Evolutionary conservation across 1,140 invertebrate species (phyloP).

Genomic region (Drosophila grimshawi): DNA sequence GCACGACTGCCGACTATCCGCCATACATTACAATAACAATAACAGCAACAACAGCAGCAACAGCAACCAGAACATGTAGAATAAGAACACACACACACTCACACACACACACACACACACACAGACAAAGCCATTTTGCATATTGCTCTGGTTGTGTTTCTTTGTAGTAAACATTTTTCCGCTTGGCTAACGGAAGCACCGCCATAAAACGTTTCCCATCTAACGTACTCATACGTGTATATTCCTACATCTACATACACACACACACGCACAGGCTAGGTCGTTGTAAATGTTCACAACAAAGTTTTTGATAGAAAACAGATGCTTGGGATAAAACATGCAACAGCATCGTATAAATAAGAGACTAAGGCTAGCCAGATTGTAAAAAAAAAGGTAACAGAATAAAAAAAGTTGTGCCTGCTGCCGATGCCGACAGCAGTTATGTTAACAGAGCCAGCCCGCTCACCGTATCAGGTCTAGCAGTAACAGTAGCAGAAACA

Average conservation of each 20-base stretch:
- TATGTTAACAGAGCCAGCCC: slow-evolving; percentile 1
- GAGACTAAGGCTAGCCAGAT: slow-evolving; percentile 75
- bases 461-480: background rate
- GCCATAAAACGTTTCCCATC: slow-evolving; percentile 68
- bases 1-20: slow-evolving; percentile 54
- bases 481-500: slow-evolving; percentile 6
- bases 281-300: slow-evolving; percentile 51
- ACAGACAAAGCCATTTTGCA: slow-evolving; percentile 61
- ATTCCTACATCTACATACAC: slow-evolving; percentile 21
- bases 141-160: slow-evolving; percentile 38
- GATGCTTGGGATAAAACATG: slow-evolving; percentile 68
- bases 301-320: slow-evolving; percentile 69
- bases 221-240: slow-evolving; percentile 45
- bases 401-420: slow-evolving; percentile 4
- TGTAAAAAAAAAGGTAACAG: slow-evolving; percentile 36
- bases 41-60: background rate
- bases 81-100: slow-evolving; percentile 10
- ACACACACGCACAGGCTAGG: slow-evolving; percentile 23
- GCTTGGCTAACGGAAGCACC: slow-evolving; percentile 72
- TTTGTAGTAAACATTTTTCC: slow-evolving; percentile 69
- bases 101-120: slow-evolving; percentile 10
- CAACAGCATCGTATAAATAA: slow-evolving; percentile 77
- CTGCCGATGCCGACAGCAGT: slow-evolving; percentile 10
- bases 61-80: slow-evolving; percentile 7
- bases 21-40: slow-evolving; percentile 28